Percentiles rank a stretch among this genome's conserved stretches.
phyloP scores from a whole-genome alignment of 2,113 vertebrate genomes.

The Brachyistius frenatus region DNA sequence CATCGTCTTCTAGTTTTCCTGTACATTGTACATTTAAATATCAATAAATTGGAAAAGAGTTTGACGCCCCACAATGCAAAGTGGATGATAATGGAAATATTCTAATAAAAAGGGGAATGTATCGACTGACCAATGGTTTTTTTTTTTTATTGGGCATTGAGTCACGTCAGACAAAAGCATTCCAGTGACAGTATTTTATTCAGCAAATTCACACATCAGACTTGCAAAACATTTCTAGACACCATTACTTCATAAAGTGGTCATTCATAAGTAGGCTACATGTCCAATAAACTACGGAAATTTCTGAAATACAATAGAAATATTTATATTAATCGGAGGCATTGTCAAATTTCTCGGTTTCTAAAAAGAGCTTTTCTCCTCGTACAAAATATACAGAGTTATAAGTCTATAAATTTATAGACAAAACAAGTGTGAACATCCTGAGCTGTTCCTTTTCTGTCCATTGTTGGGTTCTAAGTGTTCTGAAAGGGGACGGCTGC shows the following conservation, averaged over 20 bases:
- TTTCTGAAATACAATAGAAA: constrained; percentile 71
- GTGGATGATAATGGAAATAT: background rate
- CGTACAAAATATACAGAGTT: constrained; percentile 67
- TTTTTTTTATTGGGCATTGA: background rate
- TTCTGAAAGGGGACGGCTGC: constrained; percentile 25
- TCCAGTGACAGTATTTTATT: constrained; percentile 72
- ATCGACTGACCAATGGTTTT: background rate
- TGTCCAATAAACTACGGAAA: constrained; percentile 63
- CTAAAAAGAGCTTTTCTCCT: constrained; percentile 82
- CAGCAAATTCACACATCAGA: constrained; percentile 58
- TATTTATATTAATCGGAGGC: constrained; percentile 80
- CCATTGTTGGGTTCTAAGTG: constrained; percentile 46
- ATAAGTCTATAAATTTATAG: constrained; percentile 19
- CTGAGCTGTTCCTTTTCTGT: constrained; percentile 28
- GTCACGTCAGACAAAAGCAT: constrained; percentile 8
- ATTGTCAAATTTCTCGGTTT: constrained; percentile 54
- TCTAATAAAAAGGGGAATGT: no score
- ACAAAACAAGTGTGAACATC: constrained; percentile 54
- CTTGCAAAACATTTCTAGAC: constrained; percentile 59
- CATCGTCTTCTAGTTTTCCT: background rate
- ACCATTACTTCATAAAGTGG: constrained; percentile 60
- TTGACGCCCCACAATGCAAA: background rate
- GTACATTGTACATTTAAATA: no score
- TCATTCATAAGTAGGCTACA: constrained; percentile 57
- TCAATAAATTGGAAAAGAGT: background rate